Percentiles rank a stretch among this genome's conserved stretches.
phyloP scores from a whole-genome alignment of 2,797 vertebrate species.

The Moxostoma hubbsi region DNA sequence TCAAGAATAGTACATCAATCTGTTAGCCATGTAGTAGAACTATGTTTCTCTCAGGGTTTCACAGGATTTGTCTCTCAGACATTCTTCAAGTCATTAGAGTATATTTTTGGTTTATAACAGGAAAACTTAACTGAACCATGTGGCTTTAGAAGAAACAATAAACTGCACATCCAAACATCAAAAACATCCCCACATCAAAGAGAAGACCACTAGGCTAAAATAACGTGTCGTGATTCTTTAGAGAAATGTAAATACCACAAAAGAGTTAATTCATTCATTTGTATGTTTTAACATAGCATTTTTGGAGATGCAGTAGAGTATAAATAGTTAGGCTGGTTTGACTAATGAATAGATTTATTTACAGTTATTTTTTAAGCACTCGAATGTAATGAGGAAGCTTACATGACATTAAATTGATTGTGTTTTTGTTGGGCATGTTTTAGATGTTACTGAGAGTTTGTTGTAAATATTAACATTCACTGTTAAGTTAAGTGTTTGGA shows the following conservation, averaged over 20 bases:
- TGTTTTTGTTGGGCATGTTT: conserved; percentile 22
- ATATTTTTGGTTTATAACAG: conserved; percentile 49
- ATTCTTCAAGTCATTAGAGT: conserved; percentile 46
- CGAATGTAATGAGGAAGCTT: not conserved
- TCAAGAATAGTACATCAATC: conserved; percentile 24
- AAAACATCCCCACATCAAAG: conserved; percentile 37
- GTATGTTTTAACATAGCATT: conserved; percentile 10
- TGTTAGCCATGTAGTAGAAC: conserved; percentile 25
- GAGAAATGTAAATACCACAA: conserved; percentile 4
- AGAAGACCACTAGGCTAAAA: conserved; percentile 13
- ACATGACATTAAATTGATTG: not conserved
- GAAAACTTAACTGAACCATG: conserved; percentile 49
- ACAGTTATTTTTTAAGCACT: not conserved
- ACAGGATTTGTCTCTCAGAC: conserved; percentile 30
- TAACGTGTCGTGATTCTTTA: conserved; percentile 24
- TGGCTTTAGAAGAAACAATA: conserved; percentile 54
- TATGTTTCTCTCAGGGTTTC: conserved; percentile 36
- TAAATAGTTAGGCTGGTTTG: not conserved
- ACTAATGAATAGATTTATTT: conserved; percentile 7
- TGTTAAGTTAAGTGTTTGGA: conserved; percentile 55
- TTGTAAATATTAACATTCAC: conserved; percentile 31
- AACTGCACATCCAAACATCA: conserved; percentile 51
- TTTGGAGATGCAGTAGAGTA: not conserved
- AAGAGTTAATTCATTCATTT: conserved; percentile 23
- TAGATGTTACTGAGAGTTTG: conserved; percentile 28